Conservation (phyloP, 2,113 vertebrate species). For the Pseudorectes ferrugineus region DNA sequence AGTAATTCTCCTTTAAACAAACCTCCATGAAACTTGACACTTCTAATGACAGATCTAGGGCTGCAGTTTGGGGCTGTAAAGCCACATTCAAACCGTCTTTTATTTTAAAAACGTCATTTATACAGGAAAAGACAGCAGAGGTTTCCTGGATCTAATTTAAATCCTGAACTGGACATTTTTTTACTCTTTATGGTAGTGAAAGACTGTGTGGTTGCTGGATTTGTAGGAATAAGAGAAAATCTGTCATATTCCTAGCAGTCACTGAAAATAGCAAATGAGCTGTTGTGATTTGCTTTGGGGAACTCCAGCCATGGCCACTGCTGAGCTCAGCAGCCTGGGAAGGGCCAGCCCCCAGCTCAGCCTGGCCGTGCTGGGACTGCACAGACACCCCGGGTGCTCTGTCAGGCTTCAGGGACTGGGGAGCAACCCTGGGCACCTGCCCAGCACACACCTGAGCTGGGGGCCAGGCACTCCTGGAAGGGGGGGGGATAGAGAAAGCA, state of each 20-base stretch:
- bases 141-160: constrained; percentile 10
- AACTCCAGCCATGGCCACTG: background rate
- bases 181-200: background rate
- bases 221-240: background rate
- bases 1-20: background rate
- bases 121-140: background rate
- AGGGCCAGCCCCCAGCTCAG: background rate
- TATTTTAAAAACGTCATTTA: background rate
- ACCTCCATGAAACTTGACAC: background rate
- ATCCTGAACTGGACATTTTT: background rate
- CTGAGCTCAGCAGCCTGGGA: background rate
- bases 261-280: constrained; percentile 1
- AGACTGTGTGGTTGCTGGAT: background rate
- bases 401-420: fast-evolving
- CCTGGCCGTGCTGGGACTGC: fast-evolving
- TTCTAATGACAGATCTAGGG: background rate
- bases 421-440: background rate
- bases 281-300: background rate
- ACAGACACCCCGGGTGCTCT: fast-evolving
- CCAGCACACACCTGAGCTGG: background rate
- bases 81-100: background rate
- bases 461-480: fast-evolving
- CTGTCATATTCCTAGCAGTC: background rate
- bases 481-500: background rate
- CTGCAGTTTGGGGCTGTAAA: background rate